Evolutionary conservation across 2,888 invertebrate genomes (phyloP).

Genomic region (Tortricodes alternella): DNA sequence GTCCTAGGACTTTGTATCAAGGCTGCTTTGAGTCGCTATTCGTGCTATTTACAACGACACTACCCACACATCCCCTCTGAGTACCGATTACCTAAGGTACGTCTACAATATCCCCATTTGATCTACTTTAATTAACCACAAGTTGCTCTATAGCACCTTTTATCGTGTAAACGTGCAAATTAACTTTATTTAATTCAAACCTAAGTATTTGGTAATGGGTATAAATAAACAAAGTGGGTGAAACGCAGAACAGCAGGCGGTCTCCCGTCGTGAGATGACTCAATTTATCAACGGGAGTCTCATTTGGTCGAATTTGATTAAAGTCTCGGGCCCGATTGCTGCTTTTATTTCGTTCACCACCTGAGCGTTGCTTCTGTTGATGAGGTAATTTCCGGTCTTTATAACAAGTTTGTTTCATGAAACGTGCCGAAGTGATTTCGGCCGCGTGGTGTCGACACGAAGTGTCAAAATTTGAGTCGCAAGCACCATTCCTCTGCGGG

Average conservation of each 20-base stretch:
- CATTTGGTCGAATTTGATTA: slow-evolving; percentile 63
- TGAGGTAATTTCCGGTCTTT: slow-evolving; percentile 16
- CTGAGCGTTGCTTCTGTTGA: slow-evolving; percentile 12
- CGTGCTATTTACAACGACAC: slow-evolving; percentile 12
- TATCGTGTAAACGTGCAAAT: slow-evolving; percentile 27
- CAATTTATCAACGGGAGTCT: slow-evolving; percentile 61
- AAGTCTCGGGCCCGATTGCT: slow-evolving; percentile 47
- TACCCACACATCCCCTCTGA: slow-evolving; percentile 15
- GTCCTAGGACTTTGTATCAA: slow-evolving; percentile 19
- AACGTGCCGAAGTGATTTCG: slow-evolving; percentile 31
- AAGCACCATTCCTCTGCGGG: slow-evolving; percentile 29
- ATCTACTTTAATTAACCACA: slow-evolving; percentile 25
- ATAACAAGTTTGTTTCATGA: not conserved
- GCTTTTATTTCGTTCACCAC: slow-evolving; percentile 48
- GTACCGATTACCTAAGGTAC: slow-evolving; percentile 5
- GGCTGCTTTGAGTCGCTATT: slow-evolving; percentile 10
- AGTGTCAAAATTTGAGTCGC: slow-evolving; percentile 16
- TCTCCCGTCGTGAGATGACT: slow-evolving; percentile 50
- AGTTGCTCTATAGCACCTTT: slow-evolving; percentile 10
- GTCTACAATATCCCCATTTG: slow-evolving; percentile 4
- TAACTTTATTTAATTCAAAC: slow-evolving; percentile 35
- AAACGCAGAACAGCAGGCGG: slow-evolving; percentile 42
- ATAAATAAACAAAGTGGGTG: slow-evolving; percentile 51
- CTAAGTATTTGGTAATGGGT: slow-evolving; percentile 49
- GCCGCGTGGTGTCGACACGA: slow-evolving; percentile 5